A percentile compares a stretch with the other conserved stretches of the same genome.
Conservation (phyloP, 1,140 invertebrate genomes). For the Anoplolepis gracilipes region DNA sequence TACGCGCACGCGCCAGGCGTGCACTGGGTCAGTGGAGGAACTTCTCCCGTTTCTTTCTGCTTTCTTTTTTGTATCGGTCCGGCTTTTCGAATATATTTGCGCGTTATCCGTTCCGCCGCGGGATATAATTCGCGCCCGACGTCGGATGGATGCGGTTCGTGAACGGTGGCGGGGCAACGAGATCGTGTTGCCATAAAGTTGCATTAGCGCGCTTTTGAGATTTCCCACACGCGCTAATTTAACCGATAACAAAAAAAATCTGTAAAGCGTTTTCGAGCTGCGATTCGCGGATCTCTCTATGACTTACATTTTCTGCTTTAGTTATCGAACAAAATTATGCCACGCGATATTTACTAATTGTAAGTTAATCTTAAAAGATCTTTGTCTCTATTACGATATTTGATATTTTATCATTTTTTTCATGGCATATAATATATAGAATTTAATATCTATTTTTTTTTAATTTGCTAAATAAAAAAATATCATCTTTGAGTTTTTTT, state of each 20-base stretch:
- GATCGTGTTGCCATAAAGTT: constrained; percentile 1
- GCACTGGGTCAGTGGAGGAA: constrained; percentile 75
- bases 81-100: constrained; percentile 63
- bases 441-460: not conserved
- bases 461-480: not conserved
- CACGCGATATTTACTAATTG: too few species aligned
- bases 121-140: constrained; percentile 33
- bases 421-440: not conserved
- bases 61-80: constrained; percentile 71
- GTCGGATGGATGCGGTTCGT: constrained; percentile 27
- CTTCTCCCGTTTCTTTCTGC: constrained; percentile 68
- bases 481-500: not conserved
- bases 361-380: not conserved
- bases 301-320: not conserved
- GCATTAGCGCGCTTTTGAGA: not conserved
- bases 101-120: constrained; percentile 50
- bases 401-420: not conserved
- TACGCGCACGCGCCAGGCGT: constrained; percentile 67
- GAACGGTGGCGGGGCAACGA: constrained; percentile 4
- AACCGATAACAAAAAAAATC: constrained; percentile 6
- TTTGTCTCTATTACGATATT: not conserved
- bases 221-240: not conserved
- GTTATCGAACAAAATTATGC: not conserved
- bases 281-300: not conserved
- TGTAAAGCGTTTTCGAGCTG: not conserved